Percentiles rank a stretch among this genome's conserved stretches.
phyloP scores from a whole-genome alignment of 1,140 invertebrate species.

The Bombyx mori region DNA sequence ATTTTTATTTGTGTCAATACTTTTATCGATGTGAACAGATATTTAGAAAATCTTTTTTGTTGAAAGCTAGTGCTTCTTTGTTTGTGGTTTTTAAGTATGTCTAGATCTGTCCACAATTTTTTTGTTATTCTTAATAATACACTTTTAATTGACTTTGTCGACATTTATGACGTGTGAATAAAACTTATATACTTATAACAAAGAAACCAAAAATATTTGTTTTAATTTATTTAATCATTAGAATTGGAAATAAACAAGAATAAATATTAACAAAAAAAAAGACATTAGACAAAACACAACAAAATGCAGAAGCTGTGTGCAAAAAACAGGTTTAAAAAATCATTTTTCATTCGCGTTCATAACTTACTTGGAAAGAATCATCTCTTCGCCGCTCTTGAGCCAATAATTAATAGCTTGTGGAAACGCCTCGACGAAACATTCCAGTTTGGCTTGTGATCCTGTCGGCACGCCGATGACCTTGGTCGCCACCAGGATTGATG shows the following conservation, averaged over 20 bases:
- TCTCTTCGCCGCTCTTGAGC: constrained; percentile 70
- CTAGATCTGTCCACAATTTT: too few species aligned
- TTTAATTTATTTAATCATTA: neutral
- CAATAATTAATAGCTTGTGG: constrained; percentile 70
- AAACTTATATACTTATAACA: too few species aligned
- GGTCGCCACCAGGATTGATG: constrained; percentile 63
- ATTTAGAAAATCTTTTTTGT: too few species aligned
- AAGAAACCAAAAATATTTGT: neutral
- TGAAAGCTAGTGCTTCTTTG: too few species aligned
- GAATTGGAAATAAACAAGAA: neutral
- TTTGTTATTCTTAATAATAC: too few species aligned
- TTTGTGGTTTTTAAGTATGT: too few species aligned
- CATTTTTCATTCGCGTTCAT: neutral
- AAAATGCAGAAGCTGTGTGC: neutral
- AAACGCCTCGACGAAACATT: constrained; percentile 70
- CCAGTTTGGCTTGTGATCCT: constrained; percentile 59
- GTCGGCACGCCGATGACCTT: constrained; percentile 69
- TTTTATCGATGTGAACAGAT: too few species aligned
- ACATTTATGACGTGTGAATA: neutral
- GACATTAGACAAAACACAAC: neutral
- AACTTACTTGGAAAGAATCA: constrained; percentile 67
- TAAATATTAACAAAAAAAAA: neutral
- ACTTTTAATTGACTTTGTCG: neutral
- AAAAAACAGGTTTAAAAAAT: neutral
- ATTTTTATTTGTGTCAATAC: too few species aligned